Evolutionary conservation across 2,888 invertebrate species (phyloP), one percentile per base, ranked within the genome.

Genomic region (Caenorhabditis wallacei): DNA sequence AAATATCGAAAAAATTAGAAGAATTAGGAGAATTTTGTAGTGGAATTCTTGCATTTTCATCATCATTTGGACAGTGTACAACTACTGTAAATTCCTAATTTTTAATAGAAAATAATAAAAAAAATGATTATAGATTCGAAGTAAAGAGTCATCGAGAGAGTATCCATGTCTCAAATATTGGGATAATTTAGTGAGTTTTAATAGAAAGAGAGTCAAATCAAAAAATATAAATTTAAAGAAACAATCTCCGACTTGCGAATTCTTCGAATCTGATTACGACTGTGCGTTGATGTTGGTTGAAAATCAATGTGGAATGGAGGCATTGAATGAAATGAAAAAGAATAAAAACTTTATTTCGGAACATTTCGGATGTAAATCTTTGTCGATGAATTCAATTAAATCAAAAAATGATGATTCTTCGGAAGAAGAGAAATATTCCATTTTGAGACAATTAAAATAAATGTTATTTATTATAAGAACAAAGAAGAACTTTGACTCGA

Each of bases 121-220:
- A 1, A 22, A 16, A n/a, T n/a, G 13, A 40, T 26, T 59, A 51
- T 48, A 76, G 75, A 76, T 76, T 3, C 35, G 30, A 30, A 68
- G 46, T 48, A 46, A 40, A 2, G 43, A 57, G 8, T 46, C 51
- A 16, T 53, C 68, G 3, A 2, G 22, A 22, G 75, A 76, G 1
- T 76, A 68, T 40, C 75, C 75, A 13, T 76, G 75, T 48, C 18
- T 76, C 16, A 40, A 35, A n/a, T 56, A 68, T 26, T 76, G 75
- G 75, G 30, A 76, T 48, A 57, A 68, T 26, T 10, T 22, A 57
- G 75, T 76, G 7, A 24, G 48, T 59, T 13, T 22, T 10, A n/a
- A n/a, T n/a, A n/a, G n/a, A n/a, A n/a, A n/a, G n/a, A n/a, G n/a
- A n/a, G n/a, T n/a, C n/a, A n/a, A n/a, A n/a, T n/a, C n/a, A n/a